Evolutionary conservation across 2,888 invertebrate genomes (phyloP), one percentile per base, ranked within the genome.

Genomic region (Linnaemya vulpina): DNA sequence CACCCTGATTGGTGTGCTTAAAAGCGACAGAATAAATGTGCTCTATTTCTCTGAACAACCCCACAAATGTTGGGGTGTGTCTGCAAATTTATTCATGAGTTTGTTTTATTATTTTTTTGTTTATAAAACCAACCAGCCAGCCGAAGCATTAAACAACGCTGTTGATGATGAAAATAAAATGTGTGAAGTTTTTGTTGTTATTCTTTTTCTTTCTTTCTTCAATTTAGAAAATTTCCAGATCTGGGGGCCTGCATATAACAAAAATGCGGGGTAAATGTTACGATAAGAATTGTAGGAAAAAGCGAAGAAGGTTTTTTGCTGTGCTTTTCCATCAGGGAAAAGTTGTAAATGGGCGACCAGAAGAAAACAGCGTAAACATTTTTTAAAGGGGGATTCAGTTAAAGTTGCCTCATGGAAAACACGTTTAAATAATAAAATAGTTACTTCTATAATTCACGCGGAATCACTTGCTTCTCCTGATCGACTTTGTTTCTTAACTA

Each of bases 71-170:
- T 89, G 91, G 89, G 89, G 89, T 89, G 89, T 89, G 89, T 88
- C 89, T 89, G 90, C 89, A 90, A 90, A 89, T 91, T 88, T 91
- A 91, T 91, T 91, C 91, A 91, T 91, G 91, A 90, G 90, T 89
- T 86, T 87, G 88, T 78, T 84, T 84, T 30, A 30, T 82, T 17
- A n/a, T n/a, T n/a, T n/a, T n/a, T n/a, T n/a, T n/a, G n/a, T n/a
- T n/a, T n/a, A 67, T 49, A 71, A 86, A 78, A 71, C 67, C 78
- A 79, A 60, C 30, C 30, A 30, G 30, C 30, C 78, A 79, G 65
- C 75, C 74, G 55, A 71, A 43, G n/a, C 20, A 60, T 9, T 25
- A 55, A 71, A 77, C 22, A 74, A 65, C 49, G 30, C 51, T 74
- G 80, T 51, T 60, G 67, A 80, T 68, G 67, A 67, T 51, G 74